These are phyloP conservation scores for Andrena bicolor DNA, from an alignment of 2,888 invertebrate species.

Conservation along the genomic window DNA sequence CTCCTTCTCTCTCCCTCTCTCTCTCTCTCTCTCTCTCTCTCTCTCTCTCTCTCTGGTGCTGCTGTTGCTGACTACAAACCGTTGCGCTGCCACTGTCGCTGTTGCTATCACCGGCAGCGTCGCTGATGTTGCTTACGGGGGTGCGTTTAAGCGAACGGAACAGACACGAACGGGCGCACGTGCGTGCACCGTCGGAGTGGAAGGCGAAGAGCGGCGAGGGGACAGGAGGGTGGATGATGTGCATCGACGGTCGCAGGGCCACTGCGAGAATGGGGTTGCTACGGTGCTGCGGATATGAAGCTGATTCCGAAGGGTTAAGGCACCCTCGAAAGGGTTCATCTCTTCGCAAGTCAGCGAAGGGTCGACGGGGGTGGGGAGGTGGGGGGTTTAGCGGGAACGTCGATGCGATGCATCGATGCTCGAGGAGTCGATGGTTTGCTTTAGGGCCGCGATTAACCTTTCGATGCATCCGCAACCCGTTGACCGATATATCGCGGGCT, in stretches of 20 bases:
- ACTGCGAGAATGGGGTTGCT: constrained; percentile 61
- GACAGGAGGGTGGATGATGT: constrained; percentile 51
- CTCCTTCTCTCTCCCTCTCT: too few relatives aligned
- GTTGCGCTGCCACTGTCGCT: constrained; percentile 66
- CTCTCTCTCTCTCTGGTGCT: constrained; percentile 40
- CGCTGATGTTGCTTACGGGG: constrained; percentile 57
- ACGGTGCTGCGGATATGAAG: constrained; percentile 61
- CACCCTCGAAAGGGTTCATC: constrained; percentile 63
- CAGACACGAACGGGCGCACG: constrained; percentile 59
- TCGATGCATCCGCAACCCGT: constrained; percentile 52
- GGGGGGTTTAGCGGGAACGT: constrained; percentile 15
- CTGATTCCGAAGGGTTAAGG: constrained; percentile 67
- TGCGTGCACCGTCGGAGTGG: constrained; percentile 53
- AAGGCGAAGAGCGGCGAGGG: constrained; percentile 22
- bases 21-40: constrained; percentile 3
- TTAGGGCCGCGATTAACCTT: constrained; percentile 56
- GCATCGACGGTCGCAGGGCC: constrained; percentile 61
- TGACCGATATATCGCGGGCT: constrained; percentile 59
- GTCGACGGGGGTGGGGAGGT: neutral
- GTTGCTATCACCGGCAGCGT: constrained; percentile 53
- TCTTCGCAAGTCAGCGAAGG: constrained; percentile 42
- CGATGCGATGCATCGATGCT: constrained; percentile 42
- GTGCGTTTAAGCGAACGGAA: constrained; percentile 69
- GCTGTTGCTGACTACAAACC: constrained; percentile 58
- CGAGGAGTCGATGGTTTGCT: constrained; percentile 35